Conservation (phyloP, 2,888 invertebrate species). For the Cybosia mesomella region DNA sequence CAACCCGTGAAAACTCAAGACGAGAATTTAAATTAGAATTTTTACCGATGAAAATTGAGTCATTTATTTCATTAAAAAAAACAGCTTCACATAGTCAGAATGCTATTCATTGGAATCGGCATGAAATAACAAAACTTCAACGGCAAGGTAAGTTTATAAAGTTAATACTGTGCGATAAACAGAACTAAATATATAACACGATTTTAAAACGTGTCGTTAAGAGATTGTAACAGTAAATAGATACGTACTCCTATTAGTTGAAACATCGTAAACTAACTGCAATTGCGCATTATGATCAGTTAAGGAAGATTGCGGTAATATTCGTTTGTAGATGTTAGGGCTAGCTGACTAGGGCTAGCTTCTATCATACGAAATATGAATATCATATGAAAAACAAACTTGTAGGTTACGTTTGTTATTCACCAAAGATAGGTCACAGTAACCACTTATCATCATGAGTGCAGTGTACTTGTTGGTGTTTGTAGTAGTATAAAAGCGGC, state of each 20-base stretch:
- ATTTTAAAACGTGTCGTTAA: not conserved
- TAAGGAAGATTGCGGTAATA: constrained; percentile 24
- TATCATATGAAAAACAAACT: not conserved
- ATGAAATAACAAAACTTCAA: not conserved
- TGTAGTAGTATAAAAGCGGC: not conserved
- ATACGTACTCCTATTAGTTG: constrained; percentile 30
- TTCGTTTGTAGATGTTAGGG: constrained; percentile 28
- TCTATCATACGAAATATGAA: not conserved
- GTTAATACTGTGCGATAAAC: not conserved
- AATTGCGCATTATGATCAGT: constrained; percentile 19
- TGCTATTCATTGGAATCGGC: not conserved
- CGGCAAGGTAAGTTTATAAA: not conserved
- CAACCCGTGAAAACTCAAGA: not conserved
- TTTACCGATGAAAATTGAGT: not conserved
- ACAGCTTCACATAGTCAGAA: not conserved
- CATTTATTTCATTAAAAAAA: not conserved
- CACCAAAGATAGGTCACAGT: not conserved
- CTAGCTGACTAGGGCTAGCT: not conserved
- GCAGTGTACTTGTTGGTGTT: not conserved
- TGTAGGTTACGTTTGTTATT: not conserved
- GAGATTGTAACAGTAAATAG: not conserved
- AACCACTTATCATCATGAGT: not conserved
- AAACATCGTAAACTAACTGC: constrained; percentile 30
- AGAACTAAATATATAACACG: not conserved
- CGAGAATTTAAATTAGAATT: not conserved